Conservation (phyloP, 2,113 vertebrate species). For the Nothobranchius kuhntae region DNA sequence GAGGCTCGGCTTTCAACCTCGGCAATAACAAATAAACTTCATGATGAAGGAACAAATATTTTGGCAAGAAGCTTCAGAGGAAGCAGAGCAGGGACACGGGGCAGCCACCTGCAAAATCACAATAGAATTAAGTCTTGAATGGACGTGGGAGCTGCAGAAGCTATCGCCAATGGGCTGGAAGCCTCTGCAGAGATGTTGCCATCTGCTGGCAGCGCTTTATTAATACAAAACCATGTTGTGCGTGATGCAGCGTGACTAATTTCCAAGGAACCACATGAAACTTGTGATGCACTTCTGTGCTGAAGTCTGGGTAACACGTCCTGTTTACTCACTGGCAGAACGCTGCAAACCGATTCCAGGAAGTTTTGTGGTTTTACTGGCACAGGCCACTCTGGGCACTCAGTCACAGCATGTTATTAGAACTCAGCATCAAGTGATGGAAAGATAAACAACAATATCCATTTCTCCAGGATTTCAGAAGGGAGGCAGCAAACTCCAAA, state of each 20-base stretch:
- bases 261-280: slow-evolving; percentile 27
- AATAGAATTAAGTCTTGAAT: slow-evolving; percentile 31
- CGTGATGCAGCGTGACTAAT: slow-evolving; percentile 26
- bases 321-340: slow-evolving; percentile 33
- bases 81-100: slow-evolving; percentile 35
- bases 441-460: slow-evolving; percentile 60
- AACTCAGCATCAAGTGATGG: slow-evolving; percentile 51
- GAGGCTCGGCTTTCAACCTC: slow-evolving; percentile 55
- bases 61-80: slow-evolving; percentile 40
- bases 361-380: slow-evolving; percentile 54
- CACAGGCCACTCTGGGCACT: slow-evolving; percentile 37
- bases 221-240: slow-evolving; percentile 22
- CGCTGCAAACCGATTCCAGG: slow-evolving; percentile 41
- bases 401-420: slow-evolving; percentile 56
- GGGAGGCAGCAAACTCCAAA: slow-evolving; percentile 16
- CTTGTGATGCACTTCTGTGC: slow-evolving; percentile 30
- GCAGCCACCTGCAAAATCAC: slow-evolving; percentile 65
- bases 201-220: slow-evolving; percentile 67
- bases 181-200: slow-evolving; percentile 68
- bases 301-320: slow-evolving; percentile 37
- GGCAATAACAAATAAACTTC: slow-evolving; percentile 61
- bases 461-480: slow-evolving; percentile 40
- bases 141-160: slow-evolving; percentile 25
- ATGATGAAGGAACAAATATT: slow-evolving; percentile 51
- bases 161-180: slow-evolving; percentile 5